Percentiles rank a stretch among this genome's conserved stretches.
phyloP scores from a whole-genome alignment of 2,888 invertebrate species.

The Trichogramma evanescens region DNA sequence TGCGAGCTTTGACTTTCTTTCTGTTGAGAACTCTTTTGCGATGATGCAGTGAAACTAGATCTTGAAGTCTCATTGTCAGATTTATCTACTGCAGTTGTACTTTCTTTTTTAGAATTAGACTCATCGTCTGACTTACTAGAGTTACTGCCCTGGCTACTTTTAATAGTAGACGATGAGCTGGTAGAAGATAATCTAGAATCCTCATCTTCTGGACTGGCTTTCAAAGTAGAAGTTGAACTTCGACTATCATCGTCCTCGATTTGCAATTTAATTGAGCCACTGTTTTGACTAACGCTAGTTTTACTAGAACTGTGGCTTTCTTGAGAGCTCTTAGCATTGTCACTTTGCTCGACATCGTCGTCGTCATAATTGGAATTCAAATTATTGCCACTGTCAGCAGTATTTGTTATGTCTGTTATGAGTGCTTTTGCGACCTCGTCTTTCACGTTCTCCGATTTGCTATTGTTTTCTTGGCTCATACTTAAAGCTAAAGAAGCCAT shows the following conservation, averaged over 20 bases:
- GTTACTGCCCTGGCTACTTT: background rate
- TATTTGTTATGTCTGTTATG: no score
- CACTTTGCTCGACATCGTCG: background rate
- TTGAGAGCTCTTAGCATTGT: constrained; percentile 4
- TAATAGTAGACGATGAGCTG: background rate
- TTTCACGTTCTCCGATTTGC: no score
- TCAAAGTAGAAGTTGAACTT: constrained; percentile 5
- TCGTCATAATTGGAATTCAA: background rate
- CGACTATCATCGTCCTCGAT: background rate
- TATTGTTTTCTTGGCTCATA: no score
- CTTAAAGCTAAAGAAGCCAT: no score
- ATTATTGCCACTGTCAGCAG: constrained; percentile 7
- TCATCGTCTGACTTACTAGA: constrained; percentile 4
- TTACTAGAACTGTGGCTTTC: constrained; percentile 3
- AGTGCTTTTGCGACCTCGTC: no score
- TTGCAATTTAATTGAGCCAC: background rate
- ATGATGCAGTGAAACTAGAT: background rate
- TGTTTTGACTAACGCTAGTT: background rate
- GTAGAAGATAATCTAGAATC: constrained; percentile 1
- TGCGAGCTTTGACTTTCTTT: background rate
- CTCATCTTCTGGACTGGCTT: constrained; percentile 6
- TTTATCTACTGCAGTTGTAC: background rate
- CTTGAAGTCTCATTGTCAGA: background rate
- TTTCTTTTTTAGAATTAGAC: background rate
- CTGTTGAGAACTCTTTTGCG: background rate